Percentiles rank a stretch among this genome's conserved stretches.
Conservation (phyloP, 2,113 vertebrate species). For the Hyla sarda region DNA sequence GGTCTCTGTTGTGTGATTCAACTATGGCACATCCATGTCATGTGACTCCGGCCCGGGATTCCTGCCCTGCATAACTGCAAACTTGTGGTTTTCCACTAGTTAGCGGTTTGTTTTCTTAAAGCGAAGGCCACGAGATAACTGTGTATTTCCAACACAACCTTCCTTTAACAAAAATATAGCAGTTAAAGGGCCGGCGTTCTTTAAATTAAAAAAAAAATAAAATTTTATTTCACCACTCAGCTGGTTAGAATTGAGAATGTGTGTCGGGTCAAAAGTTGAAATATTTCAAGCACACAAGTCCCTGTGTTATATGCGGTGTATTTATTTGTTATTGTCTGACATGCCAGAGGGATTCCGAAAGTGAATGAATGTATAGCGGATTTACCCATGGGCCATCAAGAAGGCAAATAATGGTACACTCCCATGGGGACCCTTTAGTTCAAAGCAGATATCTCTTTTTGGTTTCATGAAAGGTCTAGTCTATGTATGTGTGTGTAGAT, state of each 20-base stretch:
- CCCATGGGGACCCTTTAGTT: no score
- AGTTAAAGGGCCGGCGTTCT: not conserved
- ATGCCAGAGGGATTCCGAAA: no score
- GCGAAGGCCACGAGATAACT: not conserved
- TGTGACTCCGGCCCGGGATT: constrained; percentile 1
- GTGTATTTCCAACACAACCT: not conserved
- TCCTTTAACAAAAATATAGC: no score
- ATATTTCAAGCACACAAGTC: not conserved
- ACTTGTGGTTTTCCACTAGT: constrained; percentile 36
- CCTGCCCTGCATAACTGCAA: not conserved
- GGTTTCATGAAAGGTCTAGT: no score
- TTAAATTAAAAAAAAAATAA: no score
- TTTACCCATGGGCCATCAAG: no score
- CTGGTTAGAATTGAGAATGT: not conserved
- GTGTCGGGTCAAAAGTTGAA: not conserved
- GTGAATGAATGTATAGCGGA: no score
- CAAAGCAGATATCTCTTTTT: no score
- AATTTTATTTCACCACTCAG: not conserved
- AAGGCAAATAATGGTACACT: no score
- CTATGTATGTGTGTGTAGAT: no score
- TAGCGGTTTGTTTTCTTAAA: constrained; percentile 35
- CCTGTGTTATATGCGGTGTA: no score
- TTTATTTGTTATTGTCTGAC: no score
- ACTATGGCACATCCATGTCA: not conserved
- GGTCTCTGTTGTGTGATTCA: constrained; percentile 10